Evolutionary conservation across 2,797 vertebrate genomes (phyloP).

Genomic region (Microctenopoma steveboyesi): DNA sequence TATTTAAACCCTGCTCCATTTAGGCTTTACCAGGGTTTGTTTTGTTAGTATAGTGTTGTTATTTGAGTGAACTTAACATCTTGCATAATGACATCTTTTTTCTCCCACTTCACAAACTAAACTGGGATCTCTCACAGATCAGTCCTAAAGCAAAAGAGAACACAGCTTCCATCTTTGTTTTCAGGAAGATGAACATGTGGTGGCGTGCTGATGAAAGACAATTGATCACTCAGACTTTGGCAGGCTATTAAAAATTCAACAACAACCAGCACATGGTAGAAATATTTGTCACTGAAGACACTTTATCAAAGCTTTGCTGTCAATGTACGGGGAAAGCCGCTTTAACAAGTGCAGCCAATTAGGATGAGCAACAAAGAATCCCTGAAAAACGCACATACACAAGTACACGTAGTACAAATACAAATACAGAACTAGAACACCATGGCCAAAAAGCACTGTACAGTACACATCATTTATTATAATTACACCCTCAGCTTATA

Average conservation of each 20-base stretch:
- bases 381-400: neutral
- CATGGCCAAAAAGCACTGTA: neutral
- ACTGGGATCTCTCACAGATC: constrained; percentile 6
- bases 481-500: neutral
- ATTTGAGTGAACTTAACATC: neutral
- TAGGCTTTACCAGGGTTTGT: neutral
- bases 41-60: no score
- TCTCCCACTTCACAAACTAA: neutral
- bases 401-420: neutral
- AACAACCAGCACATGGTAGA: constrained; percentile 41
- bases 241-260: constrained; percentile 61
- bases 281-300: constrained; percentile 51
- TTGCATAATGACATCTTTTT: neutral
- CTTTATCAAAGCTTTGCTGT: constrained; percentile 43
- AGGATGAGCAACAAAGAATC: constrained; percentile 12
- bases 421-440: neutral
- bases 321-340: constrained; percentile 22
- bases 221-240: constrained; percentile 40
- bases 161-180: constrained; percentile 17
- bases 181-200: constrained; percentile 10
- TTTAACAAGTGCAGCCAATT: constrained; percentile 66
- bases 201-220: constrained; percentile 47
- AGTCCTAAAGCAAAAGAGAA: constrained; percentile 15
- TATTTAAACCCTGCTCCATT: neutral
- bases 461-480: neutral